Evolutionary conservation across 2,888 invertebrate species (phyloP), one percentile per base, ranked within the genome.

Genomic region (Callyntrura guangdongensis): DNA sequence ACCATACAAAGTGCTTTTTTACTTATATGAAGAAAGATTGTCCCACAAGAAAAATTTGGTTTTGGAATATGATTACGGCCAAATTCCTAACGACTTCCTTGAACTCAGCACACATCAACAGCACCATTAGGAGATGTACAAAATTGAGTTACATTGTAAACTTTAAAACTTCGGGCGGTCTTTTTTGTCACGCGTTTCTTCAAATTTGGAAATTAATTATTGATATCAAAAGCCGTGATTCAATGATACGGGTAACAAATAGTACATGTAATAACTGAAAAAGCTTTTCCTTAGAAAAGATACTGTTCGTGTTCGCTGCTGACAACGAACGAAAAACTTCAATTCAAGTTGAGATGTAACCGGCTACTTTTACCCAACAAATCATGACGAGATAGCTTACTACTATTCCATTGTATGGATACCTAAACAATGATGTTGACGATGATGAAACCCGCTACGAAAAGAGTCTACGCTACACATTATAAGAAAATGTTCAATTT

Each of bases 241-340:
- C 87, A 87, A 87, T 81, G 87, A 67, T 81, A 17, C 69, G 67
- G 81, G 79, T 86, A 79, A 17, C 17, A 59, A 36, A 36, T 36
- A 79, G 77, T 45, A 79, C 22, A 11, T 8, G 17, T 17, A 59
- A 14, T 64, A 25, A 77, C 22, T 9, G n/a, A n/a, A 9, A 64
- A 22, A 64, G 2, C 22, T 59, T n/a, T 17, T 59, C 59, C 17
- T 20, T 8, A 64, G 8, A 64, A 64, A 64, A 25, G 25, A 64
- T 22, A 1, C 6, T 4, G 6, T 36, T 36, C 36, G 6, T 36
- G 36, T 6, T 6, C 9, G 22, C 4, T 25, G 6, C 22, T 36
- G 22, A 64, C 8, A 12, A 64, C 64, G n/a, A n/a, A n/a, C n/a
- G n/a, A n/a, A 64, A 64, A 69, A 69, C n/a, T 2, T 14, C 14